Evolutionary conservation across 2,113 vertebrate species (phyloP).

Genomic region (Brachirus orientalis): DNA sequence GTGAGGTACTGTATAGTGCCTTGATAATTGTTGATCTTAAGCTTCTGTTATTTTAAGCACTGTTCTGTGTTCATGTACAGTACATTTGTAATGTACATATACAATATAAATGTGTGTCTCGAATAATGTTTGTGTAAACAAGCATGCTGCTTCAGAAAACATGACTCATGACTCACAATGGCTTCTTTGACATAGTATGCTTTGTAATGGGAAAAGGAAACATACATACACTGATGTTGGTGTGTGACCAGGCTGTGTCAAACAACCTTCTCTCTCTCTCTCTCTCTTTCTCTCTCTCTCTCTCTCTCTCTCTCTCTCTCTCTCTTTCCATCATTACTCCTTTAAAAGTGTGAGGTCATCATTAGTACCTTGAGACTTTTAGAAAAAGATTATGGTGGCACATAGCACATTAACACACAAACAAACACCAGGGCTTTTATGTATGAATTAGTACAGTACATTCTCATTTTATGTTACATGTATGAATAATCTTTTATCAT

Average conservation of each 20-base stretch:
- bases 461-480: conserved; percentile 21
- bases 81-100: conserved; percentile 3
- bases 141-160: conserved; percentile 50
- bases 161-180: conserved; percentile 55
- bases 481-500: conserved; percentile 16
- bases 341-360: conserved; percentile 24
- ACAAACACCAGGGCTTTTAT: conserved; percentile 3
- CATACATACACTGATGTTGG: not conserved
- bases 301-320: not conserved
- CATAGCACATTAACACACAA: conserved; percentile 10
- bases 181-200: too few species aligned
- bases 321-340: conserved; percentile 1
- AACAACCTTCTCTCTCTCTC: not conserved
- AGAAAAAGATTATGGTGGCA: not conserved
- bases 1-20: too few species aligned
- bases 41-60: not conserved
- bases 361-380: not conserved
- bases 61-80: conserved; percentile 1
- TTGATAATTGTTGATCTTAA: not conserved
- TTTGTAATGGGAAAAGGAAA: conserved; percentile 20
- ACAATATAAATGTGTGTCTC: not conserved
- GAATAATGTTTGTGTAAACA: conserved; percentile 9
- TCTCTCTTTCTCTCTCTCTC: conserved; percentile 3
- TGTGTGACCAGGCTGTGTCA: too few species aligned
- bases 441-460: not conserved